A percentile compares a stretch with the other conserved stretches of the same genome.
Conservation (phyloP, 2,113 vertebrate genomes). For the Motacilla alba region DNA sequence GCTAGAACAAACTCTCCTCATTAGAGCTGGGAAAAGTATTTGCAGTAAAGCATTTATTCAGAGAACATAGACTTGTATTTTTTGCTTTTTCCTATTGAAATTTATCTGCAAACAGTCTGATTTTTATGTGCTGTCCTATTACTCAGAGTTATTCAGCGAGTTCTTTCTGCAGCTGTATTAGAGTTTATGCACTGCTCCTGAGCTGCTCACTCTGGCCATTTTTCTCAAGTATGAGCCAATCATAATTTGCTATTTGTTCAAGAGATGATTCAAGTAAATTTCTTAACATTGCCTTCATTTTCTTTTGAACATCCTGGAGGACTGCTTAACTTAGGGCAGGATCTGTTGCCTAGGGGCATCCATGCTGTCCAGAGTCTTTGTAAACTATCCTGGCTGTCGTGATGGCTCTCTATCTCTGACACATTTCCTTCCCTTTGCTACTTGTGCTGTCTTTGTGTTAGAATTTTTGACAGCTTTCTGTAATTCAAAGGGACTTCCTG, state of each 20-base stretch:
- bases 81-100: neutral
- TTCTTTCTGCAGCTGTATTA: neutral
- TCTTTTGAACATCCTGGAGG: neutral
- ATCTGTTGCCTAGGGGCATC: neutral
- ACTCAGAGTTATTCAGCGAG: neutral
- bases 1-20: neutral
- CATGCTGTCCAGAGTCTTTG: neutral
- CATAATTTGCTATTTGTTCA: conserved; percentile 1
- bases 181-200: neutral
- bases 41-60: neutral
- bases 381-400: neutral
- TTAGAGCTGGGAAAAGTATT: neutral
- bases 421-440: neutral
- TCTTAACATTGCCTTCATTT: neutral
- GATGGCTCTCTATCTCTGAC: neutral
- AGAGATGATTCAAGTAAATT: neutral
- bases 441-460: neutral
- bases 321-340: neutral
- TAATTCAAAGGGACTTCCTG: neutral
- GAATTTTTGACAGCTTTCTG: neutral
- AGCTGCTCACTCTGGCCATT: neutral
- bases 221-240: neutral
- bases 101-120: neutral
- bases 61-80: neutral
- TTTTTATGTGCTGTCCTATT: neutral